Evolutionary conservation across 30 jellyfish, hydroid and myxozoan genomes (phyloP).

Genomic region (Clytia hemisphaerica): DNA sequence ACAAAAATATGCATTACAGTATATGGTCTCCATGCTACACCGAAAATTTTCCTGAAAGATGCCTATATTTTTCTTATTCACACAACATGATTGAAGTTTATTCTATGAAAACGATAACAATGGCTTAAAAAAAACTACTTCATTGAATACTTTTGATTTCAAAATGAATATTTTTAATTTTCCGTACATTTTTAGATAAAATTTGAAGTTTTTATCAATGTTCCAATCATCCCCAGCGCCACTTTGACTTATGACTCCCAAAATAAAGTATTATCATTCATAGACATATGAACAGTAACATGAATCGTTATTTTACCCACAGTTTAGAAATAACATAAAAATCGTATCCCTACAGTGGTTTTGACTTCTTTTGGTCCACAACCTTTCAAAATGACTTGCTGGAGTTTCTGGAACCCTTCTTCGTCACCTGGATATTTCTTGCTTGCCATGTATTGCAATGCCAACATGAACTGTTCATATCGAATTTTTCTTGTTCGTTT

Average conservation of each 20-base stretch:
- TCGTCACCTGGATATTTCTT: constrained; percentile 79
- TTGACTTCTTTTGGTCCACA: constrained; percentile 73
- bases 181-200: too few species aligned
- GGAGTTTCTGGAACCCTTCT: constrained; percentile 55
- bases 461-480: constrained; percentile 60
- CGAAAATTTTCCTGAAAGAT: neutral
- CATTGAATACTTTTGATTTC: too few species aligned
- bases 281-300: neutral
- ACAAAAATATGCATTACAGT: neutral
- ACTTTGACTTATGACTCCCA: too few species aligned
- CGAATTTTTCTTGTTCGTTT: constrained; percentile 75
- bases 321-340: neutral
- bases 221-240: too few species aligned
- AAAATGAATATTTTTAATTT: too few species aligned
- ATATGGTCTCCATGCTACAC: neutral
- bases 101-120: neutral
- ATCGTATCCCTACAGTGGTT: constrained; percentile 65
- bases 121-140: too few species aligned
- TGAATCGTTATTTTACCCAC: too few species aligned
- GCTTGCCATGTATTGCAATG: constrained; percentile 71
- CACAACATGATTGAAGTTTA: neutral
- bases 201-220: too few species aligned
- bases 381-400: constrained; percentile 35
- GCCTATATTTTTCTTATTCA: neutral
- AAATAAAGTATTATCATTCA: too few species aligned